Evolutionary conservation across 92 coral and sea anemone species (phyloP), one percentile per base, ranked within the genome.

Genomic region (Parazoanthus darwini): DNA sequence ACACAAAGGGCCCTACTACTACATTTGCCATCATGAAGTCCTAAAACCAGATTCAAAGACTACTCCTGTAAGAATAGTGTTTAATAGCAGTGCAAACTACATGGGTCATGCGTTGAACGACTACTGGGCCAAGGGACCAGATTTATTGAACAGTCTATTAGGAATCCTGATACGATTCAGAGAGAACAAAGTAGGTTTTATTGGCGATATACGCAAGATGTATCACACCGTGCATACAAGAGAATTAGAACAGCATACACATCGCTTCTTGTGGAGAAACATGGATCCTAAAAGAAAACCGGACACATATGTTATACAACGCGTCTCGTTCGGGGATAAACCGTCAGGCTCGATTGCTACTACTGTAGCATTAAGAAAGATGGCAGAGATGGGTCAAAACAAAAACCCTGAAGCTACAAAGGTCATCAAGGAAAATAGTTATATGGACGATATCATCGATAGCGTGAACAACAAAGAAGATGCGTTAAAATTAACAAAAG

Each of bases 371-470:
- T 18, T 89, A 68, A 36, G 89, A 67, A 89, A 85, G 25, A 85
- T 86, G 39, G 89, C 89, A 18, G 85, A 89, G 44, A 39, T 83
- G 65, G 88, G 80, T 23, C 66, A 78, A 63, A 51, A 85, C 14
- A 65, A 56, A 23, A 76, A 50, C 79, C 88, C 88, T 77, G 58
- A 75, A 82, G 84, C 86, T 29, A 23, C 91, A 15, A 70, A 73
- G 42, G 43, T 84, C 25, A 85, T 89, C 89, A 77, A 73, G n/a
- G 77, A 89, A 43, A 89, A 89, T 39, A 84, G 20, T 18, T 89
- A 89, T 73, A 70, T 89, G 91, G 91, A 89, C 48, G 91, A 89
- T 63, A 82, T 82, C 36, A 74, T 89, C 29, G 92, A 90, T 16
- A 90, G 92, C 25, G 74, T 79, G 16, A 13, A 26, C 74, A 51